Conservation (phyloP, 1,140 invertebrate species). For the Tetramorium simillimum region DNA sequence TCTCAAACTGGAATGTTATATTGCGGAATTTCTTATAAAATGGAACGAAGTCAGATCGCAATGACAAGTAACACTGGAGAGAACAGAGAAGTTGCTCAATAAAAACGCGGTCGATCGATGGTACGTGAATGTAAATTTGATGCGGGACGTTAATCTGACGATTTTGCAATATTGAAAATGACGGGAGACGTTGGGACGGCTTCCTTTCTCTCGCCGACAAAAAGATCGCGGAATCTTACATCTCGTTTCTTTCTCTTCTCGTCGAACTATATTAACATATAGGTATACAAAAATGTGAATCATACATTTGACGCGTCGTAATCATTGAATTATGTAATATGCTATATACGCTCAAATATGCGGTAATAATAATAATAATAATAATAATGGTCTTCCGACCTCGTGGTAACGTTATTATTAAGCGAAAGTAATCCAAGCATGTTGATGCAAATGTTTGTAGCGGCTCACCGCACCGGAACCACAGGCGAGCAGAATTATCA, state of each 20-base stretch:
- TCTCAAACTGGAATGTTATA: not conserved
- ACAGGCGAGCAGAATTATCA: not conserved
- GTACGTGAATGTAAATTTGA: constrained; percentile 16
- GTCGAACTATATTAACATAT: not conserved
- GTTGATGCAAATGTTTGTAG: not conserved
- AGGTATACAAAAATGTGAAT: not conserved
- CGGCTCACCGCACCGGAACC: not conserved
- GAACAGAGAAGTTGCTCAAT: constrained; percentile 33
- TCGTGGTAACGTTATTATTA: not conserved
- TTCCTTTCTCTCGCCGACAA: not conserved
- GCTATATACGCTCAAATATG: not conserved
- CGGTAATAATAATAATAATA: constrained; percentile 29
- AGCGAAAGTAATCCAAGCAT: not conserved
- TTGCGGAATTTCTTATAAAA: constrained; percentile 4
- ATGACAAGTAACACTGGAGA: not conserved
- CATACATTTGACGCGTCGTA: not conserved
- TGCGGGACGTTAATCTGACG: not conserved
- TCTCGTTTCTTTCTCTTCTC: not conserved
- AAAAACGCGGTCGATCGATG: not conserved
- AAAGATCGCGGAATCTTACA: not conserved
- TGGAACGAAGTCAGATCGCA: not conserved
- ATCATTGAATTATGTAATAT: constrained; percentile 14
- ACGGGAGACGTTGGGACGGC: not conserved
- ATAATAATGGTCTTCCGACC: not conserved
- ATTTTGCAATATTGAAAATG: constrained; percentile 21